Percentiles rank a stretch among this genome's conserved stretches.
Evolutionary conservation across 2,113 vertebrate species (phyloP).

Genomic region (Hippoglossus stenolepis): DNA sequence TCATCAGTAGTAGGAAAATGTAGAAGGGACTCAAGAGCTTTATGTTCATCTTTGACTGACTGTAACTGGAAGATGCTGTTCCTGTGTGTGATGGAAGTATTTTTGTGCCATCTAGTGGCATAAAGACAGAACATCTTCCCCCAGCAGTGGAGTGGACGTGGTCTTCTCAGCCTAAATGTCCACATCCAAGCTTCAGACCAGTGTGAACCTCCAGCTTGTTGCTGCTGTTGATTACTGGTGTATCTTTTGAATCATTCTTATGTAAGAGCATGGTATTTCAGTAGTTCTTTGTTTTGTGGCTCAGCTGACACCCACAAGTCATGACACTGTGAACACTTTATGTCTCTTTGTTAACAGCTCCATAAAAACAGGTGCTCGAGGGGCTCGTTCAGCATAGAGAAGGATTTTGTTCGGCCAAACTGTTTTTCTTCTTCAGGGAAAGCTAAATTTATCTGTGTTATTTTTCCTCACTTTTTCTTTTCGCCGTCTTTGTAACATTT

Average conservation of each 20-base stretch:
- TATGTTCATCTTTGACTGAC: neutral
- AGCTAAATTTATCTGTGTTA: neutral
- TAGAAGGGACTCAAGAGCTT: slow-evolving; percentile 8
- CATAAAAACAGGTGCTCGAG: slow-evolving; percentile 36
- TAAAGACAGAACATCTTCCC: neutral
- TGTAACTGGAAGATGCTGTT: neutral
- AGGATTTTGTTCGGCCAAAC: neutral
- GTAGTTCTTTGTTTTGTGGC: slow-evolving; percentile 16
- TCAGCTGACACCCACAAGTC: slow-evolving; percentile 61
- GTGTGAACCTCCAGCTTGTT: neutral
- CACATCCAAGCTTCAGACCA: neutral
- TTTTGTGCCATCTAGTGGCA: slow-evolving; percentile 61
- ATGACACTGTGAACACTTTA: slow-evolving; percentile 29
- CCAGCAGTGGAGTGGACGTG: neutral
- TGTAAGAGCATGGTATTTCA: neutral
- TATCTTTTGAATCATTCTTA: neutral
- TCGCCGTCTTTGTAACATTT: neutral
- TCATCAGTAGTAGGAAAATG: slow-evolving; percentile 8
- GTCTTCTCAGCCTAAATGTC: neutral
- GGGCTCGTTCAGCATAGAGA: slow-evolving; percentile 18
- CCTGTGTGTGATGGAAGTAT: slow-evolving; percentile 1
- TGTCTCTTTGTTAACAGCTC: slow-evolving; percentile 57
- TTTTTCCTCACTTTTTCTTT: neutral
- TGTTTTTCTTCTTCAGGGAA: neutral
- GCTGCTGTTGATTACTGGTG: neutral